Conservation (phyloP, 2,888 invertebrate genomes). For the Stomorhina lunata region DNA sequence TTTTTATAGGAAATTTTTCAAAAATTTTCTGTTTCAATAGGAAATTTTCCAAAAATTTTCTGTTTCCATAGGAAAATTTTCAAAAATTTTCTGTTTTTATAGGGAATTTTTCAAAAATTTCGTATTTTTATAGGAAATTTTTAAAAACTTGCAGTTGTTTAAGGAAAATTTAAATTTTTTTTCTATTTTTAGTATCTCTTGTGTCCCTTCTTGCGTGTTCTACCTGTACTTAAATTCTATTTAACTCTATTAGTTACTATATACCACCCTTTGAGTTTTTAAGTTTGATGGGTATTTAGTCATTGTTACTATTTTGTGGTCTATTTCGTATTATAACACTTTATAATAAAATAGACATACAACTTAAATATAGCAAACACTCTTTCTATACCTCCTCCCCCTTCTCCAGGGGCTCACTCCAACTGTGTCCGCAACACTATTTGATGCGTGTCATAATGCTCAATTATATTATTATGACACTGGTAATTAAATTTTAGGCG, state of each 20-base stretch:
- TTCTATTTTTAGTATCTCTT: no score
- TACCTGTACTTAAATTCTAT: constrained; percentile 19
- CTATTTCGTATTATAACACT: constrained; percentile 37
- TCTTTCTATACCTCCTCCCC: neutral
- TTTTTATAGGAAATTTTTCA: no score
- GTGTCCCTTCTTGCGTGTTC: neutral
- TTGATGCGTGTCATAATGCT: constrained; percentile 70
- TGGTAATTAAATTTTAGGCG: constrained; percentile 68
- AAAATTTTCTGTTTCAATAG: no score
- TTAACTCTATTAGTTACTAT: constrained; percentile 27
- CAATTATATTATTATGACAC: constrained; percentile 71
- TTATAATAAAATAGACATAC: constrained; percentile 11
- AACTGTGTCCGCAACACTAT: constrained; percentile 17
- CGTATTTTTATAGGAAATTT: no score
- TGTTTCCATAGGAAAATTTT: no score
- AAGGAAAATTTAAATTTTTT: no score
- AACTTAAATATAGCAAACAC: neutral
- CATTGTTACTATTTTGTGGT: constrained; percentile 62
- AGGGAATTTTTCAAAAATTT: no score
- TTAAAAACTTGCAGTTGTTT: no score
- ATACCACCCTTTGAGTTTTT: constrained; percentile 46
- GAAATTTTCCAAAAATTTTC: no score
- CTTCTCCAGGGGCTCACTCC: neutral
- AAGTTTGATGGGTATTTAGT: constrained; percentile 53
- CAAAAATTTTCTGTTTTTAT: no score